Evolutionary conservation across 53 echinoderm and acorn worm genomes (phyloP).

Genomic region (Luidia sarsii): DNA sequence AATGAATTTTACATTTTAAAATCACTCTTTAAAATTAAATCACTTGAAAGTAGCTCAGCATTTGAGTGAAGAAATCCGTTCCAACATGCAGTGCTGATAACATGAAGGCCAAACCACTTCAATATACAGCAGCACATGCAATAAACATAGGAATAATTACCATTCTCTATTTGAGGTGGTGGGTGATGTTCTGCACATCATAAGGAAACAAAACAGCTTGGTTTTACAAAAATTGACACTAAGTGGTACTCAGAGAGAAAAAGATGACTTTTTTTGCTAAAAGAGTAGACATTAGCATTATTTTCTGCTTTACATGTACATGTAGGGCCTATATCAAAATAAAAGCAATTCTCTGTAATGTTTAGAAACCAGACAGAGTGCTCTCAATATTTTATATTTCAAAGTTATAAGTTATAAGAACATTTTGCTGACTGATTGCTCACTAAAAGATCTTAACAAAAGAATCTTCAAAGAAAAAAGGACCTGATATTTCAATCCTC

Average conservation of each 20-base stretch:
- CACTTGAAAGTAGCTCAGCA: neutral
- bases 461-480: no score
- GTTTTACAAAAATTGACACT: neutral
- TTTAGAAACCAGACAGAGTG: neutral
- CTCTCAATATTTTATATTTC: no score
- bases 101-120: neutral
- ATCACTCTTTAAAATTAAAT: neutral
- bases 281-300: neutral
- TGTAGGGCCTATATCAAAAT: neutral
- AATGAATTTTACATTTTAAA: neutral
- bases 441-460: no score
- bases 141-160: neutral
- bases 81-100: neutral
- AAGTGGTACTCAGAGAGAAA: neutral
- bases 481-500: no score
- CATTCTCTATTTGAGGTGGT: neutral
- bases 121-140: neutral
- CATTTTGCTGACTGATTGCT: no score
- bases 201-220: neutral
- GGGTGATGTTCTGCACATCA: neutral
- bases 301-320: neutral
- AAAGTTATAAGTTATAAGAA: no score
- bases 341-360: neutral
- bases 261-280: neutral
- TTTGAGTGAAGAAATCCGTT: neutral